Base-by-base conservation (phyloP, 2,797 vertebrate species). In the Schizopygopsis pylzovi region DNA sequence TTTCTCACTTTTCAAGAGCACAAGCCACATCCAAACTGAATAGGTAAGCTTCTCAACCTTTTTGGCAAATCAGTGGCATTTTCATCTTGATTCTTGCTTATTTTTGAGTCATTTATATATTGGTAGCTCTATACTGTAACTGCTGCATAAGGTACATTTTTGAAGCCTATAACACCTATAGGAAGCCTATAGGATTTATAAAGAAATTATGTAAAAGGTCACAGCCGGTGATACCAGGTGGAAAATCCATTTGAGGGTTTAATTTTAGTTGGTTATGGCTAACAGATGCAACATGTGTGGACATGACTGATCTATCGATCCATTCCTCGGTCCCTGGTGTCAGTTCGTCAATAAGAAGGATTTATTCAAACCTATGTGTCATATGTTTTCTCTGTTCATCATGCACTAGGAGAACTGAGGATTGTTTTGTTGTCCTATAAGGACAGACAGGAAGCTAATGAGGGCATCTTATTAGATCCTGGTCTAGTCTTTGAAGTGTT, bases 31-130 rank as follows among this genome's bases (percentile, higher is more conserved):
- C 43, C 43, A 78, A 77, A 59, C 39, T 39, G 28, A 18, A 22
- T 41, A 73, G 89, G 89, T 89, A 71, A 86, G 86, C 85, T 41
- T 13, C 45, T 73, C 22, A 49, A 25, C 67, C 67, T 80, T 41
- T 65, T 72, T 39, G 10, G 5, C 22, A 16, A 75, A 59, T 82
- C 67, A 54, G 9, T 33, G 63, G 52, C 16, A 12, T 61, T 54
- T 81, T 75, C 18, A 22, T 39, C 9, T 76, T 54, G 18, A 54
- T 37, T 76, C 18, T 22, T 15, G 41, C 33, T 63, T 79, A n/a
- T 28, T 75, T 41, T 63, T n/a, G 25, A 49, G 43, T 28, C 12
- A 41, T 33, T 49, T 71, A 1, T 70, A n/a, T 37, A 16, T 37
- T 9, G 1, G 11, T 63, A 63, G 68, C 20, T 33, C 25, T 33